Evolutionary conservation across 2,113 vertebrate genomes (phyloP).

Genomic region (Limanda limanda): DNA sequence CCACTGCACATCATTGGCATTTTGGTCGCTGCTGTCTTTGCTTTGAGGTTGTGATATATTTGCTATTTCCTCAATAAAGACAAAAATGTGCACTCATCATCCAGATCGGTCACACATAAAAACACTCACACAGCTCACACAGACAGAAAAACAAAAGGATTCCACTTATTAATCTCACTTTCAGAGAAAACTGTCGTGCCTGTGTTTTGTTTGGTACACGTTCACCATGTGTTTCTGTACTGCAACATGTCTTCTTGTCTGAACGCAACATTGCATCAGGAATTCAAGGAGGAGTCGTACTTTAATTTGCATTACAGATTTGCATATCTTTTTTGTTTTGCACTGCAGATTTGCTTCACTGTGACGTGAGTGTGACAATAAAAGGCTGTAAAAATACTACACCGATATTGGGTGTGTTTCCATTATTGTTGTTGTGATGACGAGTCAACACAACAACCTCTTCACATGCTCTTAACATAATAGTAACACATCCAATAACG

Average conservation of each 20-base stretch:
- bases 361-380: too few relatives aligned
- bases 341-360: too few relatives aligned
- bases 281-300: neutral
- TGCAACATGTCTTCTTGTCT: neutral
- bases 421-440: neutral
- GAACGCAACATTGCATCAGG: neutral
- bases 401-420: too few relatives aligned
- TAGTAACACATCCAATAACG: too few relatives aligned
- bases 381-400: too few relatives aligned
- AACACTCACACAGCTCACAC: neutral
- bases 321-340: too few relatives aligned
- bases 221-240: neutral
- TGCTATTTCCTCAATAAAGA: constrained; percentile 1
- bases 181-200: neutral
- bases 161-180: neutral
- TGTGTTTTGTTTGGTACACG: neutral
- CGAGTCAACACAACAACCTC: too few relatives aligned
- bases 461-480: too few relatives aligned
- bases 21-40: neutral
- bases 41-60: neutral
- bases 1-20: too few relatives aligned
- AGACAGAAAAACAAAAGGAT: neutral
- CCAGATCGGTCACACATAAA: neutral
- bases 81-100: neutral
- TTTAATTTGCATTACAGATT: too few relatives aligned